Base-by-base conservation (phyloP, 2,888 invertebrate genomes). In the Tenthredo amoena region DNA sequence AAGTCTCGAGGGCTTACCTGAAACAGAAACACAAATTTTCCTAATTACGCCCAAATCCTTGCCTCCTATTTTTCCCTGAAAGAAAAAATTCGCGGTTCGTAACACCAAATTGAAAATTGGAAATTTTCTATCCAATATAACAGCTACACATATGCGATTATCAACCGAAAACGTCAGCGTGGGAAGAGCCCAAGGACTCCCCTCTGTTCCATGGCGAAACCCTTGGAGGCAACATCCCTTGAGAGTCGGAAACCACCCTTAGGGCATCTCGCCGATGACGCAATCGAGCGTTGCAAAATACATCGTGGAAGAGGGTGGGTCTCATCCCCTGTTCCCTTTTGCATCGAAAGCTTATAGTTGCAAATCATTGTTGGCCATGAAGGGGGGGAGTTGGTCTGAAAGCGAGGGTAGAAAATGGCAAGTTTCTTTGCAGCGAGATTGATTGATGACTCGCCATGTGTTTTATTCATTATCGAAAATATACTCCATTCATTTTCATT, bases 331-430 rank as follows among this genome's bases (percentile, higher is more conserved):
- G 10, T 74, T 21, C 72, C 21, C 72, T 74, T 74, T 74, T 74
- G 21, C 72, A 74, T 21, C 40, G 62, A 31, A 74, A 21, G 72
- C 72, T 40, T 74, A 74, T 40, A 74, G 72, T 74, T 74, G 72
- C 72, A 43, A 74, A 74, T 74, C 72, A 74, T 74, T 74, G 43
- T 74, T 43, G 21, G 21, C 10, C 37, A 6, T 7, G 21, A 34
- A 62, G 21, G 62, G 10, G 68, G 62, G 10, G 68, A 26, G 34
- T 34, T 34, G 34, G 68, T 34, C 4, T 68, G 68, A 68, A 43
- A 72, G 72, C 72, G 18, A 37, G 72, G 72, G 72, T 74, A 12
- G 72, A 74, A 74, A 74, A 74, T 74, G 72, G 40, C 72, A n/a
- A 74, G 72, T 74, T 74, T 40, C 40, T 40, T 74, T 43, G 26